Base-by-base conservation (phyloP, 2,888 invertebrate genomes). In the Uloborus plumipes region DNA sequence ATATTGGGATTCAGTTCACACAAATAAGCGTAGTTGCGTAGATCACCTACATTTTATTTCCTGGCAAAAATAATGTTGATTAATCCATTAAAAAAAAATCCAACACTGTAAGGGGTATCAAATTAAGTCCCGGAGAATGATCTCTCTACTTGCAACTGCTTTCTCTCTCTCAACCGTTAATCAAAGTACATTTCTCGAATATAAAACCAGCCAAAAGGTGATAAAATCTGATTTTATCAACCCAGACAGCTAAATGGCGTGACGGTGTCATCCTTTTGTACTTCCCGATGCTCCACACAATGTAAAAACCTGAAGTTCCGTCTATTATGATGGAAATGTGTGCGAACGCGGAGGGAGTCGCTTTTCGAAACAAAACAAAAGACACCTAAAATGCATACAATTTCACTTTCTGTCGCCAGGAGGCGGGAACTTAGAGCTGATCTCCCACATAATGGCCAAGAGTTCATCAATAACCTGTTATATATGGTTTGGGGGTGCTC, bases 391-490 rank as follows among this genome's bases (percentile, higher is more conserved):
- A 70, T 74, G 64, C 75, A 81, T 81, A 50, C 51, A 81, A 70
- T 81, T 81, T 81, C 80, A 81, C 80, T 81, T 81, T 81, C 74
- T 31, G 55, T 49, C 80, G 62, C 65, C 79, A 80, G 79, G 73
- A 59, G 73, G 67, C 62, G 78, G 78, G 73, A 73, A 73, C 64
- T 39, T 67, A 62, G 55, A 73, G 79, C 53, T 69, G 79, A 62
- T 80, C 59, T 72, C 73, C 47, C 47, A 62, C 64, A 81, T 74
- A 81, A 81, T 70, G 50, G 20, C 11, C 15, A 11, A 6, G 59
- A 74, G 70, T 81, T 81, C 80, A 81, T 81, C 80, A 81, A 81
- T 81, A 81, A 81, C 74, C 80, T 81, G 80, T 81, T 81, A 81
- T 81, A 51, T 61, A 74, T 70, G 51, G 62, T 31, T 11, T 49